Evolutionary conservation across 2,888 invertebrate species (phyloP).

Genomic region (Hoplodrina blanda): DNA sequence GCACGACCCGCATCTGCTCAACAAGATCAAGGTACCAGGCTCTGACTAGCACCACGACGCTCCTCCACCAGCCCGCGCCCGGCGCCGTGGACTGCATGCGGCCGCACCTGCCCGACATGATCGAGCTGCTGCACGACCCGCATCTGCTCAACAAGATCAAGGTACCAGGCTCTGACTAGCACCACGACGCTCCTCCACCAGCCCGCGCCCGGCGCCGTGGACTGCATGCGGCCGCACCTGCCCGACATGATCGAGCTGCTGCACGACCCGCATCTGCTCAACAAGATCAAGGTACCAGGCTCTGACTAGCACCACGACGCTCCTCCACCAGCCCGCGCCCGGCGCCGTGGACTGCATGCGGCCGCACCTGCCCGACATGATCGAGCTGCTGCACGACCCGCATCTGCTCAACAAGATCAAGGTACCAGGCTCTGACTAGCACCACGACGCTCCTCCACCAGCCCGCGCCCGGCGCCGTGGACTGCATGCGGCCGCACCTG

Average conservation of each 20-base stretch:
- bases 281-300: slow-evolving; percentile 96
- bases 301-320: too few species aligned
- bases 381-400: slow-evolving; percentile 98
- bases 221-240: slow-evolving; percentile 97
- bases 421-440: slow-evolving; percentile 85
- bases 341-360: slow-evolving; percentile 98
- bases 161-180: slow-evolving; percentile 85
- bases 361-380: slow-evolving; percentile 96
- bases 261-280: slow-evolving; percentile 98
- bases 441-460: too few species aligned
- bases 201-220: slow-evolving; percentile 96
- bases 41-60: too few species aligned
- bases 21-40: slow-evolving; percentile 96
- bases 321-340: slow-evolving; percentile 94
- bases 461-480: slow-evolving; percentile 96
- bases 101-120: slow-evolving; percentile 96
- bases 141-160: slow-evolving; percentile 99
- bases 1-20: slow-evolving; percentile 98
- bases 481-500: slow-evolving; percentile 97
- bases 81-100: slow-evolving; percentile 98
- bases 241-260: slow-evolving; percentile 98
- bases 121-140: slow-evolving; percentile 98
- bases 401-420: slow-evolving; percentile 99
- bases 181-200: too few species aligned
- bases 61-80: slow-evolving; percentile 94